phyloP scores from a whole-genome alignment of 2,113 vertebrate species.

The Paedocypris sp. region DNA sequence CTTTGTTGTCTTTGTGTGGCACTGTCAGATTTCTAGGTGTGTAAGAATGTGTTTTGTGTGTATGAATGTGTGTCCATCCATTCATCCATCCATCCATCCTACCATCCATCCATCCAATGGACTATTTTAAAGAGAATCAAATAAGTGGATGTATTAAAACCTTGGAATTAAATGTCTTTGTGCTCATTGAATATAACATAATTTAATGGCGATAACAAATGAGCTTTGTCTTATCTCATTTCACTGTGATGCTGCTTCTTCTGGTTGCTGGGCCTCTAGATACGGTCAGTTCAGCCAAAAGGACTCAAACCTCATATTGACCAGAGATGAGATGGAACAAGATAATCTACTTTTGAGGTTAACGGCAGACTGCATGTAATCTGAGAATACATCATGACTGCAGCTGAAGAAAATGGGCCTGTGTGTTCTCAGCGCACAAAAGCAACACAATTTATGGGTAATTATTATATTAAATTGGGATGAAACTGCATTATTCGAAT shows the following conservation, averaged over 20 bases:
- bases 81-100: too few relatives aligned
- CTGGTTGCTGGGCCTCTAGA: slow-evolving; percentile 1
- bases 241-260: background rate
- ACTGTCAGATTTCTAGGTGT: too few relatives aligned
- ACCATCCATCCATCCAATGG: too few relatives aligned
- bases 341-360: background rate
- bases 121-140: too few relatives aligned
- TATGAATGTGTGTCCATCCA: too few relatives aligned
- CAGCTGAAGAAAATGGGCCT: background rate
- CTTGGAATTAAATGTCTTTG: too few relatives aligned
- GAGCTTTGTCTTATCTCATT: background rate
- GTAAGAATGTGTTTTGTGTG: too few relatives aligned
- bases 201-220: slow-evolving; percentile 28
- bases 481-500: background rate
- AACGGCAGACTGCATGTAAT: background rate
- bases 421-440: background rate
- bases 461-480: background rate
- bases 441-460: too few relatives aligned
- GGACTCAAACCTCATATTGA: background rate
- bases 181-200: too few relatives aligned
- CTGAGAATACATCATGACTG: background rate
- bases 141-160: too few relatives aligned
- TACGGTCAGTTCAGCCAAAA: background rate
- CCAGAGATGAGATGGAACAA: background rate
- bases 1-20: too few relatives aligned